Conservation (phyloP, 1,140 invertebrate genomes). For the Heliconius hewitsoni region DNA sequence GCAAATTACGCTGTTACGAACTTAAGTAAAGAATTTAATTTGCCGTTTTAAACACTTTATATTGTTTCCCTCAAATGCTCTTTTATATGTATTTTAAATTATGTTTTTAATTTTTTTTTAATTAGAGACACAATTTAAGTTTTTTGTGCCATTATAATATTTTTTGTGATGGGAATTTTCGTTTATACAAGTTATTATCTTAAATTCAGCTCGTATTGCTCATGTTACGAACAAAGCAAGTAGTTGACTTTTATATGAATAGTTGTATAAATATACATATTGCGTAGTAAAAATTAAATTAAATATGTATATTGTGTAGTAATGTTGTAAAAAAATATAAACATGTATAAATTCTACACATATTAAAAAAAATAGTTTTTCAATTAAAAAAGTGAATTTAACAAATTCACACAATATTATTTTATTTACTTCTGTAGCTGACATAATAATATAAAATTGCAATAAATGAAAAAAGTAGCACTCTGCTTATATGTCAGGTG, state of each 20-base stretch:
- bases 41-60: constrained; percentile 24
- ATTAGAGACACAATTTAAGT: background rate
- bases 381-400: too few species aligned
- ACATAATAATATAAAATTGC: too few species aligned
- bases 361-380: too few species aligned
- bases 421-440: too few species aligned
- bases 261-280: too few species aligned
- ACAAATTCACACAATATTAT: too few species aligned
- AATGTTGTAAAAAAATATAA: too few species aligned
- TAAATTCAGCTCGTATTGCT: background rate
- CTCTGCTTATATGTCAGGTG: constrained; percentile 23
- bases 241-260: too few species aligned
- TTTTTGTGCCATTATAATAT: background rate
- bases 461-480: too few species aligned
- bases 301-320: too few species aligned
- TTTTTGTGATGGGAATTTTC: background rate
- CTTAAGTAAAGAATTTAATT: constrained; percentile 33
- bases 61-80: constrained; percentile 5
- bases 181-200: background rate
- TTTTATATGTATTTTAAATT: constrained; percentile 27
- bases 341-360: too few species aligned
- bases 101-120: background rate
- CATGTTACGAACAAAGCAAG: background rate
- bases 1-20: constrained; percentile 29
- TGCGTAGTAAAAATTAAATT: too few species aligned